Conservation (phyloP, 2,888 invertebrate genomes). For the Chorisops tibialis region DNA sequence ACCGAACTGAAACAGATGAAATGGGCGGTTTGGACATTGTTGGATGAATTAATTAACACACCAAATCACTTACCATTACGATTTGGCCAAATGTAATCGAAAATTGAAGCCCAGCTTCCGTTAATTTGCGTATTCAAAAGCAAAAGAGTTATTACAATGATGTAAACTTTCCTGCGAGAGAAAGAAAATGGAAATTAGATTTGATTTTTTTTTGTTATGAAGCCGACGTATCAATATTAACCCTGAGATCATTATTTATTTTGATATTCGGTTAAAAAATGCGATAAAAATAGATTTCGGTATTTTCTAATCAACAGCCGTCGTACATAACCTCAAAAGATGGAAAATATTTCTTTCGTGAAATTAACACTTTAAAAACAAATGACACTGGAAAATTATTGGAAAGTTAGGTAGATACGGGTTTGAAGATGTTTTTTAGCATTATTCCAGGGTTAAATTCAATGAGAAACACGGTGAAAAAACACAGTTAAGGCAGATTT, state of each 20-base stretch:
- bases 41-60: neutral
- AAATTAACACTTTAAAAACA: too few species aligned
- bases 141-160: constrained; percentile 21
- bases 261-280: neutral
- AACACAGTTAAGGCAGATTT: too few species aligned
- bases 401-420: too few species aligned
- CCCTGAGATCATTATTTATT: constrained; percentile 13
- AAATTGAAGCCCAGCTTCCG: constrained; percentile 22
- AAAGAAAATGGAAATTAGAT: neutral
- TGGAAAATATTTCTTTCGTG: too few species aligned
- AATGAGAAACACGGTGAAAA: too few species aligned
- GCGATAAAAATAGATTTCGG: constrained; percentile 20
- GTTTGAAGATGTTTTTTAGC: too few species aligned
- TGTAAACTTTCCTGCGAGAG: constrained; percentile 24
- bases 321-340: neutral
- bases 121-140: constrained; percentile 24
- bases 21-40: neutral
- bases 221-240: neutral
- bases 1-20: neutral
- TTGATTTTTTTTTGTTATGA: neutral
- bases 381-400: too few species aligned
- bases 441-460: too few species aligned
- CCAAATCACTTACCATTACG: constrained; percentile 9
- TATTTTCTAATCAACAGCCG: neutral
- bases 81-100: constrained; percentile 29